Evolutionary conservation across 2,113 vertebrate genomes (phyloP).

Genomic region (Tachycineta bicolor): DNA sequence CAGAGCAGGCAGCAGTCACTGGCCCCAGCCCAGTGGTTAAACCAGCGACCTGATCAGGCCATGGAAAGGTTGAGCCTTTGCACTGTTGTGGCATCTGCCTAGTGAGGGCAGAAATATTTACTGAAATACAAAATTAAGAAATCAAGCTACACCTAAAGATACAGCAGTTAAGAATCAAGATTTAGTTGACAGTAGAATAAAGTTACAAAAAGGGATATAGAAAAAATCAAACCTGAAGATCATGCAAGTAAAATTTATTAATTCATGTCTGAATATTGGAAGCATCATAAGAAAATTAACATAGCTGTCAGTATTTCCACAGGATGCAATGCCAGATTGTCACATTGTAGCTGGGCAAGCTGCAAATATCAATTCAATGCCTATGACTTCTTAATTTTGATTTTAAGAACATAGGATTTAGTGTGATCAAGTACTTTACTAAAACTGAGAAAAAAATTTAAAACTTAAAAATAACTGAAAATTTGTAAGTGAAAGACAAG

Average conservation of each 20-base stretch:
- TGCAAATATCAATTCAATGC: background rate
- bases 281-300: background rate
- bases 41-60: fast-evolving
- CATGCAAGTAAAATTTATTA: background rate
- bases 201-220: background rate
- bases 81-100: fast-evolving
- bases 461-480: background rate
- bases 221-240: background rate
- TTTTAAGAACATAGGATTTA: background rate
- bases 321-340: background rate
- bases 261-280: background rate
- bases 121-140: background rate
- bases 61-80: fast-evolving
- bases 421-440: background rate
- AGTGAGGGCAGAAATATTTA: background rate
- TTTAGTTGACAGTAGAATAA: background rate
- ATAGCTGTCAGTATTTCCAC: background rate
- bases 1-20: background rate
- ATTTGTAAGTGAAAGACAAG: background rate
- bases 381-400: background rate
- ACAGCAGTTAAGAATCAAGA: background rate
- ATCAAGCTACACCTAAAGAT: background rate
- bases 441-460: background rate
- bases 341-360: background rate
- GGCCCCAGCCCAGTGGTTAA: background rate